Conservation (phyloP, 2,797 vertebrate genomes). For the Silurus aristotelis region DNA sequence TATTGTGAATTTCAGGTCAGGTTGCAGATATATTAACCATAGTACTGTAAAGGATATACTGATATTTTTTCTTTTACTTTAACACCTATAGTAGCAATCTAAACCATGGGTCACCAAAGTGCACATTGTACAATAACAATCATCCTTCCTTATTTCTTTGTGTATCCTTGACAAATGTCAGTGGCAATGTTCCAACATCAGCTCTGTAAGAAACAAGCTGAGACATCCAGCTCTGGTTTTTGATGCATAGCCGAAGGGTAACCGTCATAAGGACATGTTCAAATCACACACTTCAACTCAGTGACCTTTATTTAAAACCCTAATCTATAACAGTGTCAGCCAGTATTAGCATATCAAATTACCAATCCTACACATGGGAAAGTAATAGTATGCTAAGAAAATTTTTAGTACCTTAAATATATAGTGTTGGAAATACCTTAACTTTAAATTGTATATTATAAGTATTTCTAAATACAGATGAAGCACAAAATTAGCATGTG, state of each 20-base stretch:
- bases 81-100: neutral
- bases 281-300: slow-evolving; percentile 11
- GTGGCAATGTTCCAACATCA: neutral
- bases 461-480: neutral
- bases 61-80: neutral
- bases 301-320: slow-evolving; percentile 27
- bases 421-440: neutral
- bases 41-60: neutral
- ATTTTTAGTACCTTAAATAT: slow-evolving; percentile 14
- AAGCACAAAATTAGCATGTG: neutral
- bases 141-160: neutral
- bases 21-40: neutral
- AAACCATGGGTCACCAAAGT: neutral
- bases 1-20: neutral
- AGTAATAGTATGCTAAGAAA: neutral
- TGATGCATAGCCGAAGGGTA: slow-evolving; percentile 7
- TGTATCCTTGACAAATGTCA: slow-evolving; percentile 3
- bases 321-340: slow-evolving; percentile 15
- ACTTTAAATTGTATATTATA: neutral
- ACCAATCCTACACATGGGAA: slow-evolving; percentile 7
- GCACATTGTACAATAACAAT: neutral
- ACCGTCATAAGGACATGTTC: slow-evolving; percentile 10
- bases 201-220: slow-evolving; percentile 6
- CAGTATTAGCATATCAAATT: slow-evolving; percentile 20
- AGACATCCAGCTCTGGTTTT: neutral